Conservation (phyloP, 2,888 invertebrate genomes). For the Chrysolina haemoptera region DNA sequence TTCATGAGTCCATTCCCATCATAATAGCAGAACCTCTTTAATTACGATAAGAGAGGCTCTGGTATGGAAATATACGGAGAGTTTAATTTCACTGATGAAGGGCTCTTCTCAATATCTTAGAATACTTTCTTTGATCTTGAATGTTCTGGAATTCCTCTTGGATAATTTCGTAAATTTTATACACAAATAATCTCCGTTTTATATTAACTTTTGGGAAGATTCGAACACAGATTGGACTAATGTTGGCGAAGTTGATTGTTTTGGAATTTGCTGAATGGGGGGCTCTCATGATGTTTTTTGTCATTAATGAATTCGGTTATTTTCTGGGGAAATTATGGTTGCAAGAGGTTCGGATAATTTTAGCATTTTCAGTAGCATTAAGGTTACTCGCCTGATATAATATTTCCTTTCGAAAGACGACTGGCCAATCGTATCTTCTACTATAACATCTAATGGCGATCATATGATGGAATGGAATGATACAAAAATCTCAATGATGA, state of each 20-base stretch:
- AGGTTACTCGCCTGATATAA: no score
- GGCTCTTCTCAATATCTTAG: conserved; percentile 14
- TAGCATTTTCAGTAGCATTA: no score
- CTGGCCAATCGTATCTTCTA: no score
- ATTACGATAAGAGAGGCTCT: conserved; percentile 11
- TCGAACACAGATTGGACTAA: background rate
- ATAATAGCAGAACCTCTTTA: conserved; percentile 4
- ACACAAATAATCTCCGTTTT: conserved; percentile 1
- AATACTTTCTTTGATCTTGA: conserved; percentile 18
- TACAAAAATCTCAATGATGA: no score
- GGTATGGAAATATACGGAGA: conserved; percentile 16
- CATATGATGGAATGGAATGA: no score
- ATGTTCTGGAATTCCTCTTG: conserved; percentile 11
- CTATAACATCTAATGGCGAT: no score
- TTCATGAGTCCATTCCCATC: conserved; percentile 1
- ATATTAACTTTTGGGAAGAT: background rate
- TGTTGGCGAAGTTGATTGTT: conserved; percentile 9
- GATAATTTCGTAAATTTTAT: conserved; percentile 13
- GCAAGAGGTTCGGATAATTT: no score
- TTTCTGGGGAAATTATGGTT: background rate
- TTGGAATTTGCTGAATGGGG: background rate
- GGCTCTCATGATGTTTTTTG: background rate
- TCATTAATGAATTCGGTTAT: background rate
- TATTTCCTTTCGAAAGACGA: no score
- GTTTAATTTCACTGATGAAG: conserved; percentile 20